phyloP scores from a whole-genome alignment of 1,140 invertebrate genomes.

The Drosophila pachea region DNA sequence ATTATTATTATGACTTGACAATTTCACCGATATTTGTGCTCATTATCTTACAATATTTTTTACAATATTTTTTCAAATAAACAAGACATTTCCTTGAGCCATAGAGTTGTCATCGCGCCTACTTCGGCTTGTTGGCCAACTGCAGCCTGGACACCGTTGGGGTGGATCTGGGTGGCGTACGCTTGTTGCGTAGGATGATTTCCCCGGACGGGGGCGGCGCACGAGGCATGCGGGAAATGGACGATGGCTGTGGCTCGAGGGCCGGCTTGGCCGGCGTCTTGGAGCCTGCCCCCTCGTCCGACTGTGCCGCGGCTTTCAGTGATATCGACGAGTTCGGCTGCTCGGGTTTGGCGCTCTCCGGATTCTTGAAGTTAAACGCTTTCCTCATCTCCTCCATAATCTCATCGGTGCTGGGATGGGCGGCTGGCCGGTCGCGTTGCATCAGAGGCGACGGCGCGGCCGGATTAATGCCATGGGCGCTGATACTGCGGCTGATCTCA shows the following conservation, averaged over 20 bases:
- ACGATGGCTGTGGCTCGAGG: not conserved
- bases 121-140: constrained; percentile 34
- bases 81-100: too few species aligned
- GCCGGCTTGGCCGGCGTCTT: too few species aligned
- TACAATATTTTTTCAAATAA: too few species aligned
- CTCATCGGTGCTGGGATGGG: not conserved
- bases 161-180: not conserved
- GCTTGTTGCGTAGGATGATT: constrained; percentile 12
- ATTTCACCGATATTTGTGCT: too few species aligned
- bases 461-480: constrained; percentile 47
- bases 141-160: constrained; percentile 30
- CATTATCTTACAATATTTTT: too few species aligned
- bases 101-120: not conserved
- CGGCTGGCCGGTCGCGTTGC: not conserved
- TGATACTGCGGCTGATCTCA: constrained; percentile 51
- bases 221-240: not conserved
- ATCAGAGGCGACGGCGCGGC: constrained; percentile 13
- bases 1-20: too few species aligned
- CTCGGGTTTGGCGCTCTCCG: too few species aligned
- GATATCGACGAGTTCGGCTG: too few species aligned
- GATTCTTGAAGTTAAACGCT: not conserved
- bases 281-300: too few species aligned
- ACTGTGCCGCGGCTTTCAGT: too few species aligned
- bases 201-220: constrained; percentile 28
- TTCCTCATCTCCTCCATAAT: not conserved